These are phyloP conservation scores for Babyrousa celebensis DNA, from an alignment of 2,797 vertebrate species.

Conservation along the genomic window DNA sequence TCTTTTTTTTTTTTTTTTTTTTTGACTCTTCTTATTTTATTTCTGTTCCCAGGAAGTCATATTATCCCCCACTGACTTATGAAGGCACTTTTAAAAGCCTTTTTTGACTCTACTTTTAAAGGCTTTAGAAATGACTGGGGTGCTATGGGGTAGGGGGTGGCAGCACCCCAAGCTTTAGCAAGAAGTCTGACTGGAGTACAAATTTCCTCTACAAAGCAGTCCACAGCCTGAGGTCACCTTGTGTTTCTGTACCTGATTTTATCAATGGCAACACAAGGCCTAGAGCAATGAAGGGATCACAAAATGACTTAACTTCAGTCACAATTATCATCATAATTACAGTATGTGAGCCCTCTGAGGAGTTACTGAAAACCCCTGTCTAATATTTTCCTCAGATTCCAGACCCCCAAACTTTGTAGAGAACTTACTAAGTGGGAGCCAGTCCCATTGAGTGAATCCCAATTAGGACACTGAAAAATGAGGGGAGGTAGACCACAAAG, in stretches of 20 bases:
- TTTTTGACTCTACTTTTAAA: constrained; percentile 47
- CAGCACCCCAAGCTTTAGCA: background rate
- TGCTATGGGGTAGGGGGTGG: no score
- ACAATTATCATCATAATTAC: background rate
- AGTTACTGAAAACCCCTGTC: background rate
- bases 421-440: background rate
- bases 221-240: background rate
- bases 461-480: background rate
- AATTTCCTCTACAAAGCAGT: background rate
- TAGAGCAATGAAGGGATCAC: background rate
- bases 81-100: background rate
- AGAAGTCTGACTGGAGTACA: background rate
- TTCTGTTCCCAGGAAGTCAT: background rate
- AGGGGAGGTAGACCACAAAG: background rate
- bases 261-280: background rate
- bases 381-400: background rate
- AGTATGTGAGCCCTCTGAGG: no score
- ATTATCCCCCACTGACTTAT: background rate
- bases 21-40: constrained; percentile 15
- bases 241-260: background rate
- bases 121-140: background rate
- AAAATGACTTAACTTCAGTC: background rate
- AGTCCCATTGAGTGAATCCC: background rate
- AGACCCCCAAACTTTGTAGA: background rate
- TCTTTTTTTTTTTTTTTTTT: background rate